A percentile compares a stretch with the other conserved stretches of the same genome.
phyloP scores from a whole-genome alignment of 2,888 invertebrate species.

The Pristionchus exspectatus region DNA sequence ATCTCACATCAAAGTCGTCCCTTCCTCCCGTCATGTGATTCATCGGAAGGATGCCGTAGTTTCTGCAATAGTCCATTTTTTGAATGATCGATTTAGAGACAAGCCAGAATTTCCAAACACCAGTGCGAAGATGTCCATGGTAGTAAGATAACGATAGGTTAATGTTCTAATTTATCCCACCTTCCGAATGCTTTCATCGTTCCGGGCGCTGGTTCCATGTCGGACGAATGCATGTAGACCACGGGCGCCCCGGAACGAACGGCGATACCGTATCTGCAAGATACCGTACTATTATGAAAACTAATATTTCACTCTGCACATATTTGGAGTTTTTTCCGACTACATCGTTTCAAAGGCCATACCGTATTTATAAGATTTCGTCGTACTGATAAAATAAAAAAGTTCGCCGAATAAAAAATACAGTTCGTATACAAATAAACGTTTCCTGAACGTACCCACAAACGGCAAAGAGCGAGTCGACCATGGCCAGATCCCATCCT shows the following conservation, averaged over 20 bases:
- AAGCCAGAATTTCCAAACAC: too few relatives aligned
- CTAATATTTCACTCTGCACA: background rate
- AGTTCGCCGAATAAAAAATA: too few relatives aligned
- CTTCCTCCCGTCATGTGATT: conserved; percentile 43
- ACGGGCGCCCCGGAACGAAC: background rate
- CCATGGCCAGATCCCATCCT: conserved; percentile 14
- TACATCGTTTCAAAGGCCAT: too few relatives aligned
- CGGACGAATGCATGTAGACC: conserved; percentile 31
- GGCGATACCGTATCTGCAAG: conserved; percentile 45
- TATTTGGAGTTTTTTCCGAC: background rate
- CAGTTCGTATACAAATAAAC: background rate
- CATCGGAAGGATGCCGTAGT: conserved; percentile 50
- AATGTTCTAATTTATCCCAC: background rate
- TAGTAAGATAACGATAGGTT: too few relatives aligned
- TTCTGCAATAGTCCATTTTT: background rate
- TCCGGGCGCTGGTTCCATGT: conserved; percentile 46
- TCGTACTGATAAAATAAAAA: too few relatives aligned
- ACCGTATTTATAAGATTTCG: too few relatives aligned
- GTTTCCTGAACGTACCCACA: conserved; percentile 18
- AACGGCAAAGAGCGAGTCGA: conserved; percentile 36
- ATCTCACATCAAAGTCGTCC: conserved; percentile 43
- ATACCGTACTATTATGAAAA: background rate
- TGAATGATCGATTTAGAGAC: too few relatives aligned
- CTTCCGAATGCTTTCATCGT: conserved; percentile 50
- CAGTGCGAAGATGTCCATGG: too few relatives aligned